Percentiles rank a stretch among this genome's conserved stretches.
These are phyloP conservation scores for Hyposoter didymator DNA, from an alignment of 2,888 invertebrate species.

Conservation along the genomic window DNA sequence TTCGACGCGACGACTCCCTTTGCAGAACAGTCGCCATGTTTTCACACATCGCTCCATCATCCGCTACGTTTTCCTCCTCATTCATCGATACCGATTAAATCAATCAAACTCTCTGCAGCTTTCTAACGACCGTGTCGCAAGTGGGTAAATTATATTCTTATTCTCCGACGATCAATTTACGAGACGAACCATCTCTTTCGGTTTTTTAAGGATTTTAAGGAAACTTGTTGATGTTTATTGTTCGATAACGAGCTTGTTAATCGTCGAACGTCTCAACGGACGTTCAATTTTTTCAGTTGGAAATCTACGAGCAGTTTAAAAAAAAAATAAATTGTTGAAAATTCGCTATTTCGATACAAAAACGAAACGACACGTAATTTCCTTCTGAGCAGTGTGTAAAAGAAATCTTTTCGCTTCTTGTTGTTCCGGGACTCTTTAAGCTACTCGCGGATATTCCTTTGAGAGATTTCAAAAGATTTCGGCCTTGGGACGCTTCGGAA, in stretches of 20 bases:
- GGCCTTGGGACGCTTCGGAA: conserved; percentile 15
- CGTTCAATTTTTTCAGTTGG: background rate
- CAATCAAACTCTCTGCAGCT: conserved; percentile 2
- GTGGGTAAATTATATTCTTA: background rate
- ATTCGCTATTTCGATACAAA: background rate
- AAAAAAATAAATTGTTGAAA: background rate
- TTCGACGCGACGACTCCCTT: conserved; percentile 45
- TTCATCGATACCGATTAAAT: conserved; percentile 18
- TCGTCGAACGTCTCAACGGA: background rate
- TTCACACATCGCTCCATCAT: conserved; percentile 26
- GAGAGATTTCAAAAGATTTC: conserved; percentile 5
- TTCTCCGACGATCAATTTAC: background rate
- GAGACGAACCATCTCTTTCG: background rate
- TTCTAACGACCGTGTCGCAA: background rate
- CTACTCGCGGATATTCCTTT: background rate
- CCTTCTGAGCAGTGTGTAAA: conserved; percentile 7
- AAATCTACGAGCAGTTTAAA: background rate
- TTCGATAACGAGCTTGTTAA: no score
- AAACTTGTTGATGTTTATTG: no score
- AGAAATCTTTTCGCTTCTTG: background rate
- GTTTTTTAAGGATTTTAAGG: background rate
- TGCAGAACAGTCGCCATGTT: conserved; percentile 60
- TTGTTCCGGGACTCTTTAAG: background rate
- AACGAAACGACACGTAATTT: conserved; percentile 8
- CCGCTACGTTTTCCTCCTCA: conserved; percentile 48